Evolutionary conservation across 1,140 invertebrate species (phyloP).

Genomic region (Aphelenchoides avenae): DNA sequence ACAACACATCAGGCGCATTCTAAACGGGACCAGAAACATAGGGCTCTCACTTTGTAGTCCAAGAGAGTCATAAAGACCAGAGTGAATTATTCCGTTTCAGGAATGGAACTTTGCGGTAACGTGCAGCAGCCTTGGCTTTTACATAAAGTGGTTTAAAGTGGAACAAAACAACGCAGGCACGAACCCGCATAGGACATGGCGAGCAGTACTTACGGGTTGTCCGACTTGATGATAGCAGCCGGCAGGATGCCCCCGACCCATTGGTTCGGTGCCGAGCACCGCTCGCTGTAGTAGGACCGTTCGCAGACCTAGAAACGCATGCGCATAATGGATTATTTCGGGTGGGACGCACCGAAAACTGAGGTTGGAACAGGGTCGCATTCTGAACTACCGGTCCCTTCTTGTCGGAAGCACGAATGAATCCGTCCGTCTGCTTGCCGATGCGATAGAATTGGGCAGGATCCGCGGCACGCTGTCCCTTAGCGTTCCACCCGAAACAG

Average conservation of each 20-base stretch:
- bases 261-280: constrained; percentile 31
- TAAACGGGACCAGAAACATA: neutral
- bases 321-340: neutral
- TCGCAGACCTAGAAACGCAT: constrained; percentile 30
- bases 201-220: constrained; percentile 24
- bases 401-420: constrained; percentile 17
- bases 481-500: constrained; percentile 49
- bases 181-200: constrained; percentile 11
- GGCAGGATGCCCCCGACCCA: constrained; percentile 52
- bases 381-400: constrained; percentile 28
- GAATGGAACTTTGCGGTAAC: constrained; percentile 19
- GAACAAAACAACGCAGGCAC: neutral
- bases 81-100: neutral
- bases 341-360: constrained; percentile 27
- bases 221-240: constrained; percentile 6
- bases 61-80: neutral
- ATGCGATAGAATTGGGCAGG: constrained; percentile 39
- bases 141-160: too few relatives aligned
- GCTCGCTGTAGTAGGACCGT: constrained; percentile 17
- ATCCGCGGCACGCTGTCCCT: constrained; percentile 32
- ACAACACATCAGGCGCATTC: constrained; percentile 39
- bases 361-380: constrained; percentile 29
- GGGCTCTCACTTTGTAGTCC: neutral
- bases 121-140: neutral
- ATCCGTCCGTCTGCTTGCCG: constrained; percentile 15